Evolutionary conservation across 2,113 vertebrate species (phyloP).

Genomic region (Tachuris rubrigastra): DNA sequence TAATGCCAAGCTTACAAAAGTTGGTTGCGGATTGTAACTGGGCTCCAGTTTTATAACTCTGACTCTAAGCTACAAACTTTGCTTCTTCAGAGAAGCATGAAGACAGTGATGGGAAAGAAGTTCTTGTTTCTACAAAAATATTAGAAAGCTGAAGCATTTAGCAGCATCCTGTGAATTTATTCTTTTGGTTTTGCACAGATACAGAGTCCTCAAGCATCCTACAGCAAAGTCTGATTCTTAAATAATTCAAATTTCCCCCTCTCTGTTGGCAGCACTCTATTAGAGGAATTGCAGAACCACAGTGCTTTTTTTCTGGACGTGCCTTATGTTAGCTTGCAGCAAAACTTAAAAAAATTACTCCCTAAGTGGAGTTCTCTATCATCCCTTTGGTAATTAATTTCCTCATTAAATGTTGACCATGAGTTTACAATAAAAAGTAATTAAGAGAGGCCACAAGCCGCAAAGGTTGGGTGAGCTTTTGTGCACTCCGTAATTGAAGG

Average conservation of each 20-base stretch:
- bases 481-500: not conserved
- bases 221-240: not conserved
- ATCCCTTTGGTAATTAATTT: conserved; percentile 32
- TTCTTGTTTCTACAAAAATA: not conserved
- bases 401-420: conserved; percentile 8
- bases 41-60: not conserved
- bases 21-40: not conserved
- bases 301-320: not conserved
- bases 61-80: not conserved
- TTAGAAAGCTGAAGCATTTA: not conserved
- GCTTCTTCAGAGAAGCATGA: not conserved
- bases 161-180: not conserved
- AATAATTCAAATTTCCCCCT: conserved; percentile 21
- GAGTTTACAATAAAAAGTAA: conserved; percentile 21
- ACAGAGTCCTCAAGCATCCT: not conserved
- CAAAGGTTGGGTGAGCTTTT: not conserved
- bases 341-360: not conserved
- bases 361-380: not conserved
- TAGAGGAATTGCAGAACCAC: not conserved
- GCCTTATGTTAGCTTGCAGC: not conserved
- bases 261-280: not conserved
- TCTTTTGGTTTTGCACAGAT: not conserved
- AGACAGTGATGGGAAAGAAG: not conserved
- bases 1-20: not conserved
- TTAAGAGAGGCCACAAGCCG: not conserved